A percentile compares a stretch with the other conserved stretches of the same genome.
Conservation (phyloP, 2,888 invertebrate genomes). For the Sesia apiformis region DNA sequence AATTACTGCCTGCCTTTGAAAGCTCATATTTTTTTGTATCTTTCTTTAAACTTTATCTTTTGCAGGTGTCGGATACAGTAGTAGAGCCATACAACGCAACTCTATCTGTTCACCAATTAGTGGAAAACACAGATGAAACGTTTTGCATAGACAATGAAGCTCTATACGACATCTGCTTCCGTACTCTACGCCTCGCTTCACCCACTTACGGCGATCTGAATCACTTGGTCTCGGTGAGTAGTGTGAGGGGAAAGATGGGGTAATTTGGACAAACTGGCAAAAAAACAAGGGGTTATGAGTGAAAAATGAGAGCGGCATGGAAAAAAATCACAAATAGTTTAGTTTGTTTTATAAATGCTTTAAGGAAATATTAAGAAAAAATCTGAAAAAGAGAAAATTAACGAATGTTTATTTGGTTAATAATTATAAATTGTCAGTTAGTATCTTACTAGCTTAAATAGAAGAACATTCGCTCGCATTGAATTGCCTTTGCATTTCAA, state of each 20-base stretch:
- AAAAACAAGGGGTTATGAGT: no score
- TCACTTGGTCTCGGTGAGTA: conserved; percentile 84
- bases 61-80: conserved; percentile 85
- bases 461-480: no score
- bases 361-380: no score
- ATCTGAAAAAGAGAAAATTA: no score
- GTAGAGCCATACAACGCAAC: conserved; percentile 94
- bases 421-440: no score
- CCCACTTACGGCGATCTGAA: conserved; percentile 95
- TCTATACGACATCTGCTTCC: conserved; percentile 91
- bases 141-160: conserved; percentile 94
- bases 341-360: background rate
- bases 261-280: no score
- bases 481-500: no score
- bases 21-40: no score
- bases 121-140: conserved; percentile 91
- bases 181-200: conserved; percentile 85
- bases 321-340: background rate
- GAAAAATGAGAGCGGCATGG: no score
- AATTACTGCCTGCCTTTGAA: no score
- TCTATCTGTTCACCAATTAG: conserved; percentile 87
- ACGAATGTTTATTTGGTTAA: no score
- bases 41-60: background rate
- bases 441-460: no score
- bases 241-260: background rate